Conservation (phyloP, 1,140 invertebrate genomes). For the Drosophila tani region DNA sequence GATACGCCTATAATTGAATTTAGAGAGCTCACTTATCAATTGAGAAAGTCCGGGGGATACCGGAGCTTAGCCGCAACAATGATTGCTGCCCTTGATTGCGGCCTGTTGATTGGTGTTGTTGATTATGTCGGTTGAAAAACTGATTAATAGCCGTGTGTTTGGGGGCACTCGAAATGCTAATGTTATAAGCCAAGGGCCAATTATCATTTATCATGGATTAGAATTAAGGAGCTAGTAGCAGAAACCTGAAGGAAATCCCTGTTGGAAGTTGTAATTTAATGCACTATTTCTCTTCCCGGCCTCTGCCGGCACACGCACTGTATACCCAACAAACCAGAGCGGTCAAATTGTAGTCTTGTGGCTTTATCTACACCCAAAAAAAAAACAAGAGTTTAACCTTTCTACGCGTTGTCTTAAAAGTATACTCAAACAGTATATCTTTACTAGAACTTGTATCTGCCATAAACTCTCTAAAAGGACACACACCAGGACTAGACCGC, state of each 20-base stretch:
- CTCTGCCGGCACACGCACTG: too few species aligned
- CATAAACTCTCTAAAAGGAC: too few species aligned
- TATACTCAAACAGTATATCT: too few species aligned
- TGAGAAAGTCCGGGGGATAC: conserved; percentile 13
- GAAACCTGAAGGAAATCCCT: neutral
- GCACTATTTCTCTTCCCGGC: too few species aligned
- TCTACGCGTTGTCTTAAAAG: too few species aligned
- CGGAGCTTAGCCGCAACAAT: conserved; percentile 38
- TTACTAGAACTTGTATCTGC: too few species aligned
- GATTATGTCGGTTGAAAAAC: neutral
- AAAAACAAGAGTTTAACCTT: too few species aligned
- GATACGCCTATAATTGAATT: conserved; percentile 47
- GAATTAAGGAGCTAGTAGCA: too few species aligned
- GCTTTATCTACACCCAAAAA: too few species aligned
- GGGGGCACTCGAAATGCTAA: neutral
- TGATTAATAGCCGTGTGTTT: conserved; percentile 10
- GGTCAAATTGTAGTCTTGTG: too few species aligned
- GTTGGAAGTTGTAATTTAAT: neutral
- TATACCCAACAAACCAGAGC: too few species aligned
- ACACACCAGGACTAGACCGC: too few species aligned
- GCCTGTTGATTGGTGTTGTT: conserved; percentile 9
- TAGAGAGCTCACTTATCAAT: conserved; percentile 45
- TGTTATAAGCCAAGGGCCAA: neutral
- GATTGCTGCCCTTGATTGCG: conserved; percentile 13
- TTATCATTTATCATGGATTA: neutral